Percentiles rank a stretch among this genome's conserved stretches.
These are phyloP conservation scores for Euspilapteryx auroguttella DNA, from an alignment of 2,888 invertebrate species.

Conservation along the genomic window DNA sequence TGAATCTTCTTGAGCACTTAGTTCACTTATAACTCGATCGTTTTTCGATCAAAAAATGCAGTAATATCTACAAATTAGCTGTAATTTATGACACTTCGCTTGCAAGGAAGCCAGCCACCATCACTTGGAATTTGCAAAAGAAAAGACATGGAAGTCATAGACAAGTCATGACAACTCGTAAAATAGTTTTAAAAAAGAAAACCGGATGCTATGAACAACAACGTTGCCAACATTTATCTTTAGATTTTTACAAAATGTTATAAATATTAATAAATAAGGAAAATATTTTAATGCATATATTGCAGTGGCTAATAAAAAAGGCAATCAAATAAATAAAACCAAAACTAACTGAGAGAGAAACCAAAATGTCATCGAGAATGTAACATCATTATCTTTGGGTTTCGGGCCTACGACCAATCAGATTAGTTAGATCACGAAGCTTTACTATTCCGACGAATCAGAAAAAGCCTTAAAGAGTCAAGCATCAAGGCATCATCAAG, in stretches of 20 bases:
- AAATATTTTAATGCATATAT: slow-evolving; percentile 8
- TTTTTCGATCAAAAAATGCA: slow-evolving; percentile 30
- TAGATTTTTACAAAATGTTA: no score
- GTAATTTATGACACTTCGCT: slow-evolving; percentile 52
- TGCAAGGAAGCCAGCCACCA: slow-evolving; percentile 61
- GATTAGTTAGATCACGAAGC: no score
- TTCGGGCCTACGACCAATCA: no score
- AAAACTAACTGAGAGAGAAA: background rate
- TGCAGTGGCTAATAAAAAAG: background rate
- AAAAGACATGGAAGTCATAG: slow-evolving; percentile 58
- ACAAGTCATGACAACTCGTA: slow-evolving; percentile 37
- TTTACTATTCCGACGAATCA: no score
- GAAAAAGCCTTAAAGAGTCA: no score
- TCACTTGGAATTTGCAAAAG: slow-evolving; percentile 60
- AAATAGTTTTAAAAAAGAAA: no score
- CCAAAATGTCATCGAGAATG: no score
- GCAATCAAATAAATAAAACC: background rate
- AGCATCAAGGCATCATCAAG: no score
- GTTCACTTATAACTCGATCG: slow-evolving; percentile 40
- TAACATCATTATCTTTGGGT: no score
- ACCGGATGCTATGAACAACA: no score
- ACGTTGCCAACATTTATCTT: no score
- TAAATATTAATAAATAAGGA: no score
- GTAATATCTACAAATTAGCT: slow-evolving; percentile 35
- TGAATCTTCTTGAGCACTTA: slow-evolving; percentile 55